Percentiles rank a stretch among this genome's conserved stretches.
Evolutionary conservation across 2,113 vertebrate genomes (phyloP).

Genomic region (Phalacrocorax aristotelis): DNA sequence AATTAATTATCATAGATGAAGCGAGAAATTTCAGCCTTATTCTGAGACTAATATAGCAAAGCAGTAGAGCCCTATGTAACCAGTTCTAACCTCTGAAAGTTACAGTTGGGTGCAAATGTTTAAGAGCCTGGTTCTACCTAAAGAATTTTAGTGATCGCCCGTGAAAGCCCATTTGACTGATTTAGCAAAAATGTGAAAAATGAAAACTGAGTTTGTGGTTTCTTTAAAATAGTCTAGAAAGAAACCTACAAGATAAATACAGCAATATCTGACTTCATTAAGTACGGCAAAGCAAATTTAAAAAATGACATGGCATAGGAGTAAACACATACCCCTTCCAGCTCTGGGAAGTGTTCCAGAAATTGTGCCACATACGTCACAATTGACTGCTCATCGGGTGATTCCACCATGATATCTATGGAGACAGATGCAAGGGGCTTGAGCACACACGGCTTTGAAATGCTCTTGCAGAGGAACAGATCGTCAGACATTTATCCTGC

Average conservation of each 20-base stretch:
- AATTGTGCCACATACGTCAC: slow-evolving; percentile 95
- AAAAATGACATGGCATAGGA: neutral
- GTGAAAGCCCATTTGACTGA: neutral
- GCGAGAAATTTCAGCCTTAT: neutral
- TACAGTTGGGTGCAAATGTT: neutral
- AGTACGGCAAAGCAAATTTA: neutral
- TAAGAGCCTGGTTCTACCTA: neutral
- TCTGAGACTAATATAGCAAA: neutral
- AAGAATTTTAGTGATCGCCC: neutral
- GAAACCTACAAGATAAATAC: neutral
- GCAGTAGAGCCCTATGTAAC: neutral
- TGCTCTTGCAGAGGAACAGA: neutral
- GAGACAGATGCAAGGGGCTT: slow-evolving; percentile 22
- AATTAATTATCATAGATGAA: neutral
- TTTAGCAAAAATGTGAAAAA: neutral
- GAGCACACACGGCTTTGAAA: neutral
- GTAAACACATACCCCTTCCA: slow-evolving; percentile 83
- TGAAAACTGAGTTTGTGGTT: neutral
- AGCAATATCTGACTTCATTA: neutral
- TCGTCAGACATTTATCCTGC: neutral
- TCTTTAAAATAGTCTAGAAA: neutral
- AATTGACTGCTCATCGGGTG: slow-evolving; percentile 92
- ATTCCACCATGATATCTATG: slow-evolving; percentile 87
- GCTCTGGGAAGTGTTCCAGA: slow-evolving; percentile 91
- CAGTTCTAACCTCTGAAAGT: neutral